These are phyloP conservation scores for Synanthedon andrenaeformis DNA, from an alignment of 2,888 invertebrate genomes.

Conservation along the genomic window DNA sequence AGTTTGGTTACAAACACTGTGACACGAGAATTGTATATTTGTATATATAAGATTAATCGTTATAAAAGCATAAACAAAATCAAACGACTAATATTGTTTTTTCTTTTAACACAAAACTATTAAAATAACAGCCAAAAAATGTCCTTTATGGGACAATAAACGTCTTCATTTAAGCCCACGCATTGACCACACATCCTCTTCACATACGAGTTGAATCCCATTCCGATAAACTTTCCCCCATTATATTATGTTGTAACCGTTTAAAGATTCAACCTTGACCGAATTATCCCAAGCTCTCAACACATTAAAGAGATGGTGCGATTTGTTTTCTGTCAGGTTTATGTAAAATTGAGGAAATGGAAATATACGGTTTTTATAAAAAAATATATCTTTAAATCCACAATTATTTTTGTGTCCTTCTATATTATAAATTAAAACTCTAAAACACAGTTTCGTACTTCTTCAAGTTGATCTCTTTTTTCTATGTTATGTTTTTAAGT, in stretches of 20 bases:
- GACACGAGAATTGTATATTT: no score
- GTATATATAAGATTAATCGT: no score
- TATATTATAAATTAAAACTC: neutral
- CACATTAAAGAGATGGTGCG: no score
- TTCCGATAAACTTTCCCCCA: neutral
- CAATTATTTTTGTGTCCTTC: neutral
- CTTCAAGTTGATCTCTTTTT: no score
- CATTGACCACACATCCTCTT: neutral
- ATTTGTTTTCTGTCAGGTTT: slow-evolving; percentile 7
- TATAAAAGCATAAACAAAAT: no score
- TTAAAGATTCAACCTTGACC: slow-evolving; percentile 17
- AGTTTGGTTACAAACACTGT: no score
- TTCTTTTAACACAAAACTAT: no score
- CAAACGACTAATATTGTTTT: no score
- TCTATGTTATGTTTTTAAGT: no score
- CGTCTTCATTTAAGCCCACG: neutral
- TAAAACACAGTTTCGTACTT: no score
- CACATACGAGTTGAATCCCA: neutral
- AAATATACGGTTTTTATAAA: neutral
- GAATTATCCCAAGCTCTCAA: slow-evolving; percentile 7
- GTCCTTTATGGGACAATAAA: neutral
- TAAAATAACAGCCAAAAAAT: neutral
- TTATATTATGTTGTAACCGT: neutral
- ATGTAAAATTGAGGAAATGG: slow-evolving; percentile 2
- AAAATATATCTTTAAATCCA: no score